Conservation (phyloP, 2,113 vertebrate species). For the Corapipo altera region DNA sequence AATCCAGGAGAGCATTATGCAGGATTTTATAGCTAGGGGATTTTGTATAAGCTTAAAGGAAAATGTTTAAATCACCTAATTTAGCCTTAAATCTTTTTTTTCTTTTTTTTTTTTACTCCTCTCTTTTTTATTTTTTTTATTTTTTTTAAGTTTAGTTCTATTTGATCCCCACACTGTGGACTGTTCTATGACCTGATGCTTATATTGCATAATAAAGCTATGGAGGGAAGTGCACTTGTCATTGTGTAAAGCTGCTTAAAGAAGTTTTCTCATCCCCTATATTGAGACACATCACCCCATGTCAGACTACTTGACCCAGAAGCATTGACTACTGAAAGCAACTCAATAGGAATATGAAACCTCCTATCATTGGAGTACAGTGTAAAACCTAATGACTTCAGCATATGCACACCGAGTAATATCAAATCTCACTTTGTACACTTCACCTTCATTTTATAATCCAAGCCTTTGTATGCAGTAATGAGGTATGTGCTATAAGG, state of each 20-base stretch:
- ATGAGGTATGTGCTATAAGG: constrained; percentile 87
- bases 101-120: not conserved
- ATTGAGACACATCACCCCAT: constrained; percentile 79
- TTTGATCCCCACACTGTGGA: constrained; percentile 76
- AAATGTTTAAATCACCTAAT: constrained; percentile 87
- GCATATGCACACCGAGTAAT: constrained; percentile 82
- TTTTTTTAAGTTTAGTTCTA: constrained; percentile 67
- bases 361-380: constrained; percentile 74
- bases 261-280: constrained; percentile 77
- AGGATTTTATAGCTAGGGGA: constrained; percentile 83
- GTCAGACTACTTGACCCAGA: constrained; percentile 80
- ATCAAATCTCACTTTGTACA: constrained; percentile 81
- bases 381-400: constrained; percentile 82
- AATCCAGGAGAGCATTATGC: constrained; percentile 82
- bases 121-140: not conserved
- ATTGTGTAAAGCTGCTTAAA: constrained; percentile 80
- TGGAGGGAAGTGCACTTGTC: constrained; percentile 74
- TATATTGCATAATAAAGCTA: constrained; percentile 79
- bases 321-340: constrained; percentile 76
- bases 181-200: constrained; percentile 79
- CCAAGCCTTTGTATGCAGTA: constrained; percentile 83
- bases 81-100: constrained; percentile 79
- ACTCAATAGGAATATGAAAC: constrained; percentile 78
- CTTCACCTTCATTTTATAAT: constrained; percentile 86
- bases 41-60: constrained; percentile 86